Percentiles rank a stretch among this genome's conserved stretches.
phyloP scores from a whole-genome alignment of 2,113 vertebrate genomes.

The Gobiocypris rarus region DNA sequence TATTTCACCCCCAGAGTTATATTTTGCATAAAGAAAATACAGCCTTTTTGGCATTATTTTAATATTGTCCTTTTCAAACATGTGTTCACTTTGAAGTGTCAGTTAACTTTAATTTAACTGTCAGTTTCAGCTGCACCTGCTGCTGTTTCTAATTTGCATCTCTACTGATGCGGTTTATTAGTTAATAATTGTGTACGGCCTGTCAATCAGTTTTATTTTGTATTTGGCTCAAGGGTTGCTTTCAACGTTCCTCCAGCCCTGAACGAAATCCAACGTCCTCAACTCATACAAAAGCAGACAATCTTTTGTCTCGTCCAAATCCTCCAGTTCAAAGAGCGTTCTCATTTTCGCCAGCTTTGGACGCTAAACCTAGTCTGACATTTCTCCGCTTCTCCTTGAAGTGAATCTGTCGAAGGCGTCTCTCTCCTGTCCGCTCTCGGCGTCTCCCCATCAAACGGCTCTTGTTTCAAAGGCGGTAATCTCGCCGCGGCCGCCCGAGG shows the following conservation, averaged over 20 bases:
- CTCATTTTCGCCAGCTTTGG: conserved; percentile 60
- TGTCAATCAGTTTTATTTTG: neutral
- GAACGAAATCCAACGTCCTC: neutral
- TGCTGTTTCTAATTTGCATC: conserved; percentile 26
- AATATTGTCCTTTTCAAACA: neutral
- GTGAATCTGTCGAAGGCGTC: conserved; percentile 35
- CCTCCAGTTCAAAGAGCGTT: conserved; percentile 57
- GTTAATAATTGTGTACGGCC: neutral
- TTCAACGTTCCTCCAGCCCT: too few relatives aligned
- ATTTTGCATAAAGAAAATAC: neutral
- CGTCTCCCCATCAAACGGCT: conserved; percentile 69
- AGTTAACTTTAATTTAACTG: conserved; percentile 20
- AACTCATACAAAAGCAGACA: neutral
- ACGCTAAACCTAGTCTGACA: conserved; percentile 45
- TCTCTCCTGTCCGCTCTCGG: conserved; percentile 64
- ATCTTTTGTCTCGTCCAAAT: conserved; percentile 48
- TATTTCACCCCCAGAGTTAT: neutral
- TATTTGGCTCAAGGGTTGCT: neutral
- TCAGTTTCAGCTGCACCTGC: neutral
- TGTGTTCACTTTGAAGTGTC: conserved; percentile 9
- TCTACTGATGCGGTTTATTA: conserved; percentile 8
- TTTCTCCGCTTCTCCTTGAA: conserved; percentile 37
- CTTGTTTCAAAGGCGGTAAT: conserved; percentile 69
- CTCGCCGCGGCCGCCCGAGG: conserved; percentile 42
- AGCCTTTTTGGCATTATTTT: neutral